Evolutionary conservation across 2,797 vertebrate genomes (phyloP), one percentile per base, ranked within the genome.

Genomic region (Pogoniulus pusillus): DNA sequence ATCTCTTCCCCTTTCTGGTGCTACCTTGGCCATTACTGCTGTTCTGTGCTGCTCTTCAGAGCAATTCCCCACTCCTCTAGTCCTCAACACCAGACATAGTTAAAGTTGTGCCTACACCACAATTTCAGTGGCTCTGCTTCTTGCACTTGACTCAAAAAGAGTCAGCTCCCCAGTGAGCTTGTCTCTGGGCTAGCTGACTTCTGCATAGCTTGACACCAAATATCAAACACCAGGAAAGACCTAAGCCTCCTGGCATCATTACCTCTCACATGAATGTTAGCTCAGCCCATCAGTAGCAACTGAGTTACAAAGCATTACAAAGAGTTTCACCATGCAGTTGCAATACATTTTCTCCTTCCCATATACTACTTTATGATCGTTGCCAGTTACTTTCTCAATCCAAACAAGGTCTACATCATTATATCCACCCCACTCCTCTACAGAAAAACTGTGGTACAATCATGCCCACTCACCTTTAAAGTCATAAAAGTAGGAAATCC

Each of bases 401-500:
- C 39, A 58, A 76, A 79, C 85, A 29, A 30, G 5, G 29, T 34
- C 41, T 78, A 9, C 1, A 1, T 20, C 29, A 75, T 54, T 66
- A 65, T 13, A 76, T 16, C 29, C 77, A 66, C n/a, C 22, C 55
- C 34, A 55, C 10, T 43, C 23, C 55, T 69, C 47, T 57, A 53
- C 19, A 83, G 26, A 10, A 78, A 29, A 78, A 27, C 75, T 32
- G n/a, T 20, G 8, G 30, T 35, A 82, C 45, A 68, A 24, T 47
- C 18, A n/a, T 5, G 7, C 9, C 68, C 8, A 45, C 78, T 26
- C 96, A 99, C 99, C 99, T 78, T 89, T 99, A 30, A 99, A 98
- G 96, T 99, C 98, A 62, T 98, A 99, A 92, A 98, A 99, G 97
- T 99, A 99, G 55, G 99, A 99, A 53, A 99, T 96, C 45, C 99